Evolutionary conservation across 30 jellyfish, hydroid and myxozoan species (phyloP), one percentile per base, ranked within the genome.

Genomic region (Hydractinia symbiolongicarpus): DNA sequence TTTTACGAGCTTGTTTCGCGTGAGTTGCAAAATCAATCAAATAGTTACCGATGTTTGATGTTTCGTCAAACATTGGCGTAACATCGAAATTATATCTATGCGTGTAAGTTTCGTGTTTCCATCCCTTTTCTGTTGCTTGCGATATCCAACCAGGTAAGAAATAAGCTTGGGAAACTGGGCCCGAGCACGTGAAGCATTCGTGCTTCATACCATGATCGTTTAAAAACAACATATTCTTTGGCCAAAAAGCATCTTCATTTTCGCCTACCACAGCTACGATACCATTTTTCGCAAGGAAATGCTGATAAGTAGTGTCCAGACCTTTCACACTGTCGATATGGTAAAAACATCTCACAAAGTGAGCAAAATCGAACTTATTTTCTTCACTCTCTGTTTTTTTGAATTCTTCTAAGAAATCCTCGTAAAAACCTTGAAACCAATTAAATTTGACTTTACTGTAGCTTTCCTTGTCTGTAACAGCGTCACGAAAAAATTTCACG

Each of bases 221-320:
- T 7, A 76, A 19, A 82, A 76, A 76, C 6, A 8, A 8, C 78
- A 76, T 55, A 78, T 14, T 55, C 21, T 55, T 52, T 13, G 84
- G 84, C 84, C 78, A 76, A 50, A 76, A 76, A 1, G 84, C 78
- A 76, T 76, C 55, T 50, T 76, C 78, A 51, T 55, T 76, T 55
- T 76, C 84, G n/a, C 78, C 84, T 17, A 76, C 78, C 10, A 76
- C 84, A 14, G 84, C 84, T 15, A 76, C 76, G 6, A 76, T 55
- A 5, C 84, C 84, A 51, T 76, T 76, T 55, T 76, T 58, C 7
- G 79, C 16, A 9, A 76, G 11, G 10, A 76, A 76, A 16, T 50
- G 76, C 52, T 55, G 52, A 16, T 76, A 76, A 4, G 82, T 76
- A 17, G 16, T 44, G 55, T 72, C 40, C 30, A 76, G 5, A 16